phyloP scores from a whole-genome alignment of 2,888 invertebrate genomes.

The Drosophila putrida region DNA sequence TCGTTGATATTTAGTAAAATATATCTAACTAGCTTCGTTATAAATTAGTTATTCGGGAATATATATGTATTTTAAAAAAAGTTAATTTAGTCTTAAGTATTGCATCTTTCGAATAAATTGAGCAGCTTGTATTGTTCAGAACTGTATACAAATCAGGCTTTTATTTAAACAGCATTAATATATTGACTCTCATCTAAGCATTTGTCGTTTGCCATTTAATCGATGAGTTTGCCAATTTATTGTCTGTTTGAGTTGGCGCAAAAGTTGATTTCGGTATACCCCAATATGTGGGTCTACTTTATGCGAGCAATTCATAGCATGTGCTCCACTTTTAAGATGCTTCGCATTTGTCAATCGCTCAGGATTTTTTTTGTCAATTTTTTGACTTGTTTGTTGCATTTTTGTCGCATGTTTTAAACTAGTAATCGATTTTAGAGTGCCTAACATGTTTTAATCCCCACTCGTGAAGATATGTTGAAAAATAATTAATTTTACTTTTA shows the following conservation, averaged over 20 bases:
- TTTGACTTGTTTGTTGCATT: conserved; percentile 41
- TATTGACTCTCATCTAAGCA: conserved; percentile 48
- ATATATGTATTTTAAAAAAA: too few relatives aligned
- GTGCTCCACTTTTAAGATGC: conserved; percentile 73
- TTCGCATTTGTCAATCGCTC: conserved; percentile 72
- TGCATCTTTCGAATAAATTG: not conserved
- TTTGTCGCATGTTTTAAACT: conserved; percentile 54
- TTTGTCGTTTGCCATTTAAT: conserved; percentile 73
- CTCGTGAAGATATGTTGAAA: conserved; percentile 66
- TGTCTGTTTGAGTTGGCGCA: not conserved
- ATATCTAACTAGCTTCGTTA: too few relatives aligned
- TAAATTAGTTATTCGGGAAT: too few relatives aligned
- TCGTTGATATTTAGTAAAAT: not conserved
- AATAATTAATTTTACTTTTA: conserved; percentile 52
- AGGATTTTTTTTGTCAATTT: conserved; percentile 11
- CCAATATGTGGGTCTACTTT: conserved; percentile 25
- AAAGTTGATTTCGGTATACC: conserved; percentile 13
- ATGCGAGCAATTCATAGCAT: conserved; percentile 52
- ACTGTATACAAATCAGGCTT: conserved; percentile 26
- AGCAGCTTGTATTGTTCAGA: conserved; percentile 16
- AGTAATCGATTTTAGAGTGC: conserved; percentile 66
- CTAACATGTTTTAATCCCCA: conserved; percentile 67
- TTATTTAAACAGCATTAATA: conserved; percentile 50
- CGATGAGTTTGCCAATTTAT: conserved; percentile 27
- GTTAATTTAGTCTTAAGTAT: not conserved